These are phyloP conservation scores for Apis florea DNA, from an alignment of 1,140 invertebrate species.

Conservation along the genomic window DNA sequence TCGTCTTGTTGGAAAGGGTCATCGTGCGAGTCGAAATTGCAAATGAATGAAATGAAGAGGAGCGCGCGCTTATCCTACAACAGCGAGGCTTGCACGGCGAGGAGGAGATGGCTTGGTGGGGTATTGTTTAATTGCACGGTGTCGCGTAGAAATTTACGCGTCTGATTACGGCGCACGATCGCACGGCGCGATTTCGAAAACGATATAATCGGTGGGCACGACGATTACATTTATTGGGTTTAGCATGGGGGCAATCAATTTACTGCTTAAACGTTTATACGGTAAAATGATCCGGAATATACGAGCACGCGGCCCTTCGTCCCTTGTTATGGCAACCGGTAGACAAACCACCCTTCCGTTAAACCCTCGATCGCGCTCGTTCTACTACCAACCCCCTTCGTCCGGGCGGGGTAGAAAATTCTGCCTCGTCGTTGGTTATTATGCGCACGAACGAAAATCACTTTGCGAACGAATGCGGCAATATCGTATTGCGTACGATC, in stretches of 20 bases:
- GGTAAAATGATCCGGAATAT: conserved; percentile 54
- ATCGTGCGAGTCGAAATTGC: too few relatives aligned
- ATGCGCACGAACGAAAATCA: conserved; percentile 50
- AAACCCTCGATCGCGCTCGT: conserved; percentile 33
- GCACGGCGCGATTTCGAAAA: conserved; percentile 21
- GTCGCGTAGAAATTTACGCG: conserved; percentile 35
- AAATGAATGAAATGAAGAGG: too few relatives aligned
- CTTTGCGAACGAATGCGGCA: conserved; percentile 37
- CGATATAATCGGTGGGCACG: conserved; percentile 46
- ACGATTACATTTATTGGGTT: conserved; percentile 53
- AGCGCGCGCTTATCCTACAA: too few relatives aligned
- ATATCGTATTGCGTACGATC: conserved; percentile 27
- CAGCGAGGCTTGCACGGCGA: too few relatives aligned
- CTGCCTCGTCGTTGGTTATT: conserved; percentile 43
- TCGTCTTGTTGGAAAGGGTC: too few relatives aligned
- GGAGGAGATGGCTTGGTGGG: too few relatives aligned
- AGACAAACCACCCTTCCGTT: conserved; percentile 51
- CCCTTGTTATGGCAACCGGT: conserved; percentile 48
- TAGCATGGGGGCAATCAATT: conserved; percentile 48
- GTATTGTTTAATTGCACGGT: conserved; percentile 15
- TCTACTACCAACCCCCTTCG: neutral
- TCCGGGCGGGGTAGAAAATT: conserved; percentile 1
- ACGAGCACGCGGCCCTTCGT: conserved; percentile 39
- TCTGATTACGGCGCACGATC: conserved; percentile 38
- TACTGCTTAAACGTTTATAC: conserved; percentile 52